phyloP scores from a whole-genome alignment of 2,113 vertebrate genomes.

The Eudyptes chrysolophus region DNA sequence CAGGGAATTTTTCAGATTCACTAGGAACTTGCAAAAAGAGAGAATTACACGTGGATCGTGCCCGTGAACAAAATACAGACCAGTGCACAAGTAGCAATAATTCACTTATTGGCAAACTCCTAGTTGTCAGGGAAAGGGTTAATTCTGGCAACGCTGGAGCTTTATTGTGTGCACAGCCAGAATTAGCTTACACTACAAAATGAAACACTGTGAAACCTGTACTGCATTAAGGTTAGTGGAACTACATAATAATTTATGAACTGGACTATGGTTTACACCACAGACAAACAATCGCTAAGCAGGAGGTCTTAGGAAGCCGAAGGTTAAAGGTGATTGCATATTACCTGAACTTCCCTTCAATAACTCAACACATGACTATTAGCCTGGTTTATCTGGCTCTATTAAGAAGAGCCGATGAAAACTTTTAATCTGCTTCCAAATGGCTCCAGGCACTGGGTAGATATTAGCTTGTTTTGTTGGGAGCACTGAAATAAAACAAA shows the following conservation, averaged over 20 bases:
- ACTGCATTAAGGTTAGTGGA: slow-evolving; percentile 29
- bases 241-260: slow-evolving; percentile 70
- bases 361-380: slow-evolving; percentile 73
- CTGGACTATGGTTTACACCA: slow-evolving; percentile 60
- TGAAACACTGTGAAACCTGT: slow-evolving; percentile 53
- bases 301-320: slow-evolving; percentile 62
- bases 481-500: background rate
- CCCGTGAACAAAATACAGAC: accelerated
- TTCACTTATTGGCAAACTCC: background rate
- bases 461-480: background rate
- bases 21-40: background rate
- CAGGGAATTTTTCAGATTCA: background rate
- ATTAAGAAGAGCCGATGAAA: slow-evolving; percentile 63
- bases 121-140: background rate
- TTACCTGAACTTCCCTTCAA: slow-evolving; percentile 63
- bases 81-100: accelerated
- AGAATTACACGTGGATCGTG: accelerated
- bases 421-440: slow-evolving; percentile 63
- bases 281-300: slow-evolving; percentile 48
- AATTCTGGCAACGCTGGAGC: background rate
- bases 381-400: slow-evolving; percentile 63
- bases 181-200: slow-evolving; percentile 33
- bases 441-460: background rate
- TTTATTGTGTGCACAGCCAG: slow-evolving; percentile 29
- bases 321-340: slow-evolving; percentile 64